Evolutionary conservation across 2,113 vertebrate genomes (phyloP).

Genomic region (Neotragus pygmaeus): DNA sequence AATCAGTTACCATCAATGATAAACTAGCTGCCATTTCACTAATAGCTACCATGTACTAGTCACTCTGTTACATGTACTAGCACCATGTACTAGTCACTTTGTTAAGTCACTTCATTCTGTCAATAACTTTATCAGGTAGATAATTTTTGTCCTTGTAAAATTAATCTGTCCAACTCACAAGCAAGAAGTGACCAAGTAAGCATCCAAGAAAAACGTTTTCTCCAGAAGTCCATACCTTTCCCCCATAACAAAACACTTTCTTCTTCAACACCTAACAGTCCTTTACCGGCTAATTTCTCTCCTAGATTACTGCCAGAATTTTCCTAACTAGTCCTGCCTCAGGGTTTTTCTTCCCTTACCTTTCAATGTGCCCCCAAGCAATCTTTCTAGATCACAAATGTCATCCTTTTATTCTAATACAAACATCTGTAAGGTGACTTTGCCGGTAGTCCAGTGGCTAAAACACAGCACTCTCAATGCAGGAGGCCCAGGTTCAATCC

Average conservation of each 20-base stretch:
- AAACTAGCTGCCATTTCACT: background rate
- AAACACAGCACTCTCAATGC: background rate
- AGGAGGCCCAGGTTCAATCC: background rate
- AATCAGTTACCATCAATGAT: background rate
- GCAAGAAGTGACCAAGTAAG: background rate
- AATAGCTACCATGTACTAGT: background rate
- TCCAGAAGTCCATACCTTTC: background rate
- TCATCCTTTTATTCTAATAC: constrained; percentile 7
- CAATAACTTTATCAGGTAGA: background rate
- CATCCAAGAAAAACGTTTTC: background rate
- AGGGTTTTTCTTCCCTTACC: background rate
- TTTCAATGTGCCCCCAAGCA: background rate
- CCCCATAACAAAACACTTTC: background rate
- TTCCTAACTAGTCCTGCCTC: background rate
- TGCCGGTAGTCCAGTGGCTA: background rate
- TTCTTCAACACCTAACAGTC: background rate
- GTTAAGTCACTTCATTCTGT: background rate
- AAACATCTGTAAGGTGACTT: background rate
- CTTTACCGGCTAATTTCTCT: background rate
- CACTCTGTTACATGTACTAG: background rate
- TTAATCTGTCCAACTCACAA: background rate
- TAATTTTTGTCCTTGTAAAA: background rate
- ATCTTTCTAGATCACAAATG: constrained; percentile 19
- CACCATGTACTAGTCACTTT: background rate
- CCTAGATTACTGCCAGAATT: background rate